Conservation (phyloP, 2,888 invertebrate genomes). For the Apotomis turbidana region DNA sequence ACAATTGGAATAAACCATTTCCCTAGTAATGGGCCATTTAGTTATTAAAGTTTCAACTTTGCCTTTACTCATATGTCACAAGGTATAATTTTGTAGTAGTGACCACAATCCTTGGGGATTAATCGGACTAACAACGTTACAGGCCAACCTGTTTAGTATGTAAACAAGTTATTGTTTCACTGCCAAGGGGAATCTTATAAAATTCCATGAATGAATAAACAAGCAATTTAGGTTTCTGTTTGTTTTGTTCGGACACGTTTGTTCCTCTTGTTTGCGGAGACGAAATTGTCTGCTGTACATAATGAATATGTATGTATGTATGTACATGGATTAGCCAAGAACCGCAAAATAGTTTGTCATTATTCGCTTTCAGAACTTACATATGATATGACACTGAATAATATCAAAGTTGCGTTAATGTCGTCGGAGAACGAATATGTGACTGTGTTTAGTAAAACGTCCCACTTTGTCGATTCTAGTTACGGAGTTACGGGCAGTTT, state of each 20-base stretch:
- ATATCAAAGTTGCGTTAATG: no score
- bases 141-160: slow-evolving; percentile 43
- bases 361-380: neutral
- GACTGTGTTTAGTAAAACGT: no score
- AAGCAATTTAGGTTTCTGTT: slow-evolving; percentile 52
- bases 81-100: slow-evolving; percentile 11
- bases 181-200: slow-evolving; percentile 55
- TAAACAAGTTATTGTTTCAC: slow-evolving; percentile 55
- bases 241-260: slow-evolving; percentile 55
- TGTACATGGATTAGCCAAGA: neutral
- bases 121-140: slow-evolving; percentile 35
- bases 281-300: neutral
- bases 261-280: slow-evolving; percentile 22
- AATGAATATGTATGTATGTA: no score
- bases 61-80: slow-evolving; percentile 11
- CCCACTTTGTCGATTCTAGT: no score
- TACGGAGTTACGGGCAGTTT: no score
- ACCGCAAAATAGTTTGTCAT: neutral
- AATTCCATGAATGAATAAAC: slow-evolving; percentile 60
- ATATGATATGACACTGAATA: no score
- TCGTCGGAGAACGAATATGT: no score
- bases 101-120: slow-evolving; percentile 30
- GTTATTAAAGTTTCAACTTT: slow-evolving; percentile 17
- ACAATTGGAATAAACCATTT: slow-evolving; percentile 27
- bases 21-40: slow-evolving; percentile 22